Evolutionary conservation across 2,888 invertebrate genomes (phyloP).

Genomic region (Oligia fasciuncula): DNA sequence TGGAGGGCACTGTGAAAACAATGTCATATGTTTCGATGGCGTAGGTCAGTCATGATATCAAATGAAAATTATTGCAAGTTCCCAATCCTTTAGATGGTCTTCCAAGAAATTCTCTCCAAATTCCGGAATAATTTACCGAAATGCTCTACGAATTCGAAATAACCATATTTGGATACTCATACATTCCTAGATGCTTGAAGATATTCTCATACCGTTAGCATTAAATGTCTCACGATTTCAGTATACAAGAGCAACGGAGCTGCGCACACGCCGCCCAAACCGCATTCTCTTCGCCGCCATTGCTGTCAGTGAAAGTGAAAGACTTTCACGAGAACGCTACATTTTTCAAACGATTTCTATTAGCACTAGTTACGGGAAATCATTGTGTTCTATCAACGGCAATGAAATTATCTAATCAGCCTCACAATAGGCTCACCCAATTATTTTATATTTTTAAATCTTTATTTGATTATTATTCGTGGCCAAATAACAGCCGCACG

Average conservation of each 20-base stretch:
- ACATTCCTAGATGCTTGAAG: conserved; percentile 10
- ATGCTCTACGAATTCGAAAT: background rate
- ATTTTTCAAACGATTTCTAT: conserved; percentile 61
- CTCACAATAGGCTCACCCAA: background rate
- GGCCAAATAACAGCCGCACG: too few relatives aligned
- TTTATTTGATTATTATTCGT: too few relatives aligned
- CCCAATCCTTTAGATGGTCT: background rate
- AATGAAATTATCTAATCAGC: conserved; percentile 11
- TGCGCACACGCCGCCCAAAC: conserved; percentile 65
- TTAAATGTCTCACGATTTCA: conserved; percentile 38
- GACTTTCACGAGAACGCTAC: conserved; percentile 61
- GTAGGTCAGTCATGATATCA: background rate
- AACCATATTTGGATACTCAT: background rate
- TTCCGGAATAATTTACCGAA: background rate
- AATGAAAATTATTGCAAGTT: background rate
- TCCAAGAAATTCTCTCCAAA: background rate
- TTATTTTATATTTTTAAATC: too few relatives aligned
- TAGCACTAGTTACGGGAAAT: conserved; percentile 42
- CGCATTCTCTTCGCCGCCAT: conserved; percentile 67
- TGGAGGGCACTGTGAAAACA: background rate
- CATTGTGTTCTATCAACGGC: conserved; percentile 39
- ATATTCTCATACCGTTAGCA: conserved; percentile 16
- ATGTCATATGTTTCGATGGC: background rate
- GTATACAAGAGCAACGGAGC: conserved; percentile 67
- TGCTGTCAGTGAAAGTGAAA: conserved; percentile 67